phyloP scores from a whole-genome alignment of 2,888 invertebrate genomes.

The Corbicula japonica region DNA sequence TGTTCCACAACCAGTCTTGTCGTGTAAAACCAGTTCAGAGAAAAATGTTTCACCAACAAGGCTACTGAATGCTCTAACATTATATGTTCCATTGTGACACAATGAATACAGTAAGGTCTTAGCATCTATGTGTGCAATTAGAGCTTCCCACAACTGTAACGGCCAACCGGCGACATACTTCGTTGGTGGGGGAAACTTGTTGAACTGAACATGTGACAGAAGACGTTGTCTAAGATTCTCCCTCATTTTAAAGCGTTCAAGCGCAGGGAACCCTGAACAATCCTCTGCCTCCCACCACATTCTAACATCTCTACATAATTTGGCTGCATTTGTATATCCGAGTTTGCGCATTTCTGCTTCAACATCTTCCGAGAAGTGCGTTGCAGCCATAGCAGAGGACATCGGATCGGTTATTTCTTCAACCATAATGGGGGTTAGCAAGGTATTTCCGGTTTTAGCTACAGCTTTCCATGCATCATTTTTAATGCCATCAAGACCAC shows the following conservation, averaged over 20 bases:
- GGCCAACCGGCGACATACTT: constrained; percentile 27
- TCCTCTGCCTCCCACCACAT: constrained; percentile 50
- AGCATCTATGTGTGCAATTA: constrained; percentile 18
- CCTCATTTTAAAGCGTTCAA: constrained; percentile 15
- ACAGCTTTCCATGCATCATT: constrained; percentile 33
- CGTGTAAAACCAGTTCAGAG: constrained; percentile 36
- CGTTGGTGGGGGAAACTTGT: constrained; percentile 13
- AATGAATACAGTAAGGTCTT: constrained; percentile 15
- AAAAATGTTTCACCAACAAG: constrained; percentile 44
- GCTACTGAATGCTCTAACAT: constrained; percentile 34
- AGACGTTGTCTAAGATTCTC: constrained; percentile 17
- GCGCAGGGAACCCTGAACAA: constrained; percentile 16
- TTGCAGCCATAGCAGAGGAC: constrained; percentile 32
- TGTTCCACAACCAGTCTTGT: constrained; percentile 42
- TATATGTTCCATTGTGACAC: constrained; percentile 16
- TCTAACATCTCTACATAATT: constrained; percentile 37
- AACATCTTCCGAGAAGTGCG: constrained; percentile 35
- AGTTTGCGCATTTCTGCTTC: constrained; percentile 36
- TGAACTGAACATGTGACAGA: constrained; percentile 23
- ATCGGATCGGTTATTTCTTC: constrained; percentile 41
- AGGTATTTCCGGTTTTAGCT: constrained; percentile 17
- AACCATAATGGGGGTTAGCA: constrained; percentile 31
- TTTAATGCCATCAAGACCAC: constrained; percentile 8
- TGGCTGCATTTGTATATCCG: constrained; percentile 25
- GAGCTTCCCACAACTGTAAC: constrained; percentile 25